Evolutionary conservation across 2,888 invertebrate genomes (phyloP).

Genomic region (Priocnemis perturbator): DNA sequence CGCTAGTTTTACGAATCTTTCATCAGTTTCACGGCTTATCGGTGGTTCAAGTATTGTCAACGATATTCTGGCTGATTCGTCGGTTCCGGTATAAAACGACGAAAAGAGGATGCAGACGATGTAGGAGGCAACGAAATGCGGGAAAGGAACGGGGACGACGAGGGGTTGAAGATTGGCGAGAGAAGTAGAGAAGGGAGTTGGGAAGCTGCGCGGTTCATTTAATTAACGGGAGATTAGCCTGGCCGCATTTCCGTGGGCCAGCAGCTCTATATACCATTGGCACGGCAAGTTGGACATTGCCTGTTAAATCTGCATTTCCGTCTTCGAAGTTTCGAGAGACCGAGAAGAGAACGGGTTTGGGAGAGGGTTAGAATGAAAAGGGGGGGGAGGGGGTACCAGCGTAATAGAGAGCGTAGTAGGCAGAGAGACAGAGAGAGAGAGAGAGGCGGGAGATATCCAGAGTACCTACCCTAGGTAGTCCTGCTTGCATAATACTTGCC

Average conservation of each 20-base stretch:
- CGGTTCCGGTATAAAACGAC: not conserved
- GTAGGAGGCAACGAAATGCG: not conserved
- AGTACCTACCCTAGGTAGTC: not conserved
- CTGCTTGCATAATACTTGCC: conserved; percentile 42
- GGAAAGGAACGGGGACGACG: not conserved
- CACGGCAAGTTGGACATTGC: conserved; percentile 55
- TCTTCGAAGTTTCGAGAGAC: conserved; percentile 47
- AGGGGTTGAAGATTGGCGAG: not conserved
- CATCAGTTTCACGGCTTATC: no score
- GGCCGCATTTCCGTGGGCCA: conserved; percentile 50
- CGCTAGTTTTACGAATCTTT: no score
- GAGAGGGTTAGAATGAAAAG: conserved; percentile 1
- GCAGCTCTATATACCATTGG: conserved; percentile 38
- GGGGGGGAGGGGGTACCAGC: not conserved
- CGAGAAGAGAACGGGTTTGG: conserved; percentile 8
- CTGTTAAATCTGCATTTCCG: conserved; percentile 65
- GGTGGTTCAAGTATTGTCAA: no score
- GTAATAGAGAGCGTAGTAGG: conserved; percentile 5
- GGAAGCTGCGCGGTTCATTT: conserved; percentile 46
- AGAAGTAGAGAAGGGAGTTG: conserved; percentile 15
- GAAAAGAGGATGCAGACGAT: not conserved
- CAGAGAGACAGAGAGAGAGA: conserved; percentile 4
- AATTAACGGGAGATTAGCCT: conserved; percentile 68
- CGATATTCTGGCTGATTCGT: no score
- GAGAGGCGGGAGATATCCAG: not conserved